Evolutionary conservation across 2,888 invertebrate species (phyloP).

Genomic region (Pseudococcus longispinus): DNA sequence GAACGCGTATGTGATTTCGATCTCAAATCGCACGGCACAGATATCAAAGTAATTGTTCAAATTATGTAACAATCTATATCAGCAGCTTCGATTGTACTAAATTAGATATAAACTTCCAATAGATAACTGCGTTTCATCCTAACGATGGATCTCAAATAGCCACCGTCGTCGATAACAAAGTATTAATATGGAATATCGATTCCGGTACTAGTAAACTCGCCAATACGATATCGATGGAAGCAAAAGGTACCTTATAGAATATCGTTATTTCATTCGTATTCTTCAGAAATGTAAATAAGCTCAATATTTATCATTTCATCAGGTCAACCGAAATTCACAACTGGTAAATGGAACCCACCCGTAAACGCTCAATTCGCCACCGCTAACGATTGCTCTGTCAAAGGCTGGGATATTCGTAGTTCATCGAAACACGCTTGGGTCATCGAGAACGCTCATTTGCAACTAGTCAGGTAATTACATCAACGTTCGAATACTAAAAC

Average conservation of each 20-base stretch:
- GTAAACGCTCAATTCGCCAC: slow-evolving; percentile 85
- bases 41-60: slow-evolving; percentile 59
- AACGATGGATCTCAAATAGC: slow-evolving; percentile 75
- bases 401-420: slow-evolving; percentile 85
- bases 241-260: slow-evolving; percentile 62
- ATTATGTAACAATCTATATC: neutral
- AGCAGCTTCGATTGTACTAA: neutral
- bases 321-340: slow-evolving; percentile 79
- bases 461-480: slow-evolving; percentile 71
- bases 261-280: neutral
- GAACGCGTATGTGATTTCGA: slow-evolving; percentile 65
- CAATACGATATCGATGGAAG: slow-evolving; percentile 62
- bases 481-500: neutral
- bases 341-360: slow-evolving; percentile 95
- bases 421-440: slow-evolving; percentile 80
- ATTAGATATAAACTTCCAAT: neutral
- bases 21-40: slow-evolving; percentile 61
- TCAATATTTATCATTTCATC: slow-evolving; percentile 60
- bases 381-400: slow-evolving; percentile 82
- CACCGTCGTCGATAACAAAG: slow-evolving; percentile 78
- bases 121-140: slow-evolving; percentile 82
- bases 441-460: slow-evolving; percentile 87
- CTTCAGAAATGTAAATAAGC: neutral
- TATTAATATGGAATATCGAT: slow-evolving; percentile 78
- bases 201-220: slow-evolving; percentile 65